These are phyloP conservation scores for Sebastolobus altivelis DNA, from an alignment of 2,797 vertebrate genomes.

Conservation along the genomic window DNA sequence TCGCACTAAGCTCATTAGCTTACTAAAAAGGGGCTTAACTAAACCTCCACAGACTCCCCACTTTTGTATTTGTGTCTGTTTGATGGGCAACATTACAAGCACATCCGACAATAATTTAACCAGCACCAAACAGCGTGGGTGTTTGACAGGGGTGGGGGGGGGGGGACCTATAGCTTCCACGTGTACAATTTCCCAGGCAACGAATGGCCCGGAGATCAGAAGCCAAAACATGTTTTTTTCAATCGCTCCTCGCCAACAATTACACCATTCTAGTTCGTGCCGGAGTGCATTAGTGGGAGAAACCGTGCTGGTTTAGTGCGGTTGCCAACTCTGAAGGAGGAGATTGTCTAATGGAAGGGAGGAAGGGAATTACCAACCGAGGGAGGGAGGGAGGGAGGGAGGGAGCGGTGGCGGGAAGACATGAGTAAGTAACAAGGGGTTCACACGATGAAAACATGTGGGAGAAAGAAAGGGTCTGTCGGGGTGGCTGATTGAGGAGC, in stretches of 20 bases:
- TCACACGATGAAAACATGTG: constrained; percentile 34
- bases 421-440: constrained; percentile 36
- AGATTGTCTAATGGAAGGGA: constrained; percentile 36
- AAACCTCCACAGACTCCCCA: constrained; percentile 76
- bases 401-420: neutral
- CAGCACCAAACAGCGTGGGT: constrained; percentile 38
- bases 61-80: constrained; percentile 70
- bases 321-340: constrained; percentile 40
- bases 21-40: constrained; percentile 75
- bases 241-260: constrained; percentile 28
- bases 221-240: constrained; percentile 38
- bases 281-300: constrained; percentile 25
- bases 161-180: constrained; percentile 38
- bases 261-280: constrained; percentile 2
- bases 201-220: constrained; percentile 49
- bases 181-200: constrained; percentile 49
- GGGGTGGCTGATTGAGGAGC: constrained; percentile 11
- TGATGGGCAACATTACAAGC: constrained; percentile 72
- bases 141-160: constrained; percentile 13
- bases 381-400: neutral
- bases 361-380: constrained; percentile 13
- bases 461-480: constrained; percentile 41
- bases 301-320: neutral
- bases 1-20: constrained; percentile 81
- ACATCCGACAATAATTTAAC: constrained; percentile 59